Evolutionary conservation across 2,888 invertebrate genomes (phyloP), one percentile per base, ranked within the genome.

Genomic region (Ochlodes sylvanus): DNA sequence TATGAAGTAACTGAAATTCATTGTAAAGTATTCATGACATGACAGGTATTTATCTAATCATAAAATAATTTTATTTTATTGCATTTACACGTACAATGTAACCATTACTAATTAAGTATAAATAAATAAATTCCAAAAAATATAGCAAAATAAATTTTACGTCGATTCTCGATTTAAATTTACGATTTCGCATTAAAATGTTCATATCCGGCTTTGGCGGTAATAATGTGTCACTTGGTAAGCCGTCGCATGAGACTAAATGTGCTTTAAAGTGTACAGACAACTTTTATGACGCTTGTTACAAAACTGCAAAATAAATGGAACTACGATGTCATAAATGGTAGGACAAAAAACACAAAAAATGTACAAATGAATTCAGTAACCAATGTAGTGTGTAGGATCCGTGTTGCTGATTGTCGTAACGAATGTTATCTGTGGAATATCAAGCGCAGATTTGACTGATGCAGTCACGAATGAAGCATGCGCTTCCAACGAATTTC

Each of bases 361-460:
- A 61, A 47, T 61, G 34, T n/a, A 60, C 10, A 52, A 41, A 65
- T 38, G 9, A 57, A 65, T 52, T 58, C 58, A 38, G 21, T 15
- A n/a, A n/a, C n/a, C 58, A 32, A 56, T 56, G 55, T 61, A 44
- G 47, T 44, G 61, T 47, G 61, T 61, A 38, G 67, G 61, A 67
- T 55, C 67, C 19, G 47, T 47, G 54, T 61, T 60, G 44, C 61
- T 47, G 55, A 67, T 67, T 67, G 67, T 67, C 67, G 60, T 66
- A 66, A 66, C 66, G 61, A 67, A 85, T 81, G 82, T 79, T 85
- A 85, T 85, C 81, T 79, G 72, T 77, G 82, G 88, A 84, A 89
- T 89, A 89, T 88, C 87, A 83, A 88, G 81, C 79, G 83, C 78
- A 86, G 85, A 88, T 89, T 89, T 88, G 87, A 89, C 88, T 89